These are phyloP conservation scores for Ichneumoninae sp. DNA, from an alignment of 2,888 invertebrate genomes.

Conservation along the genomic window DNA sequence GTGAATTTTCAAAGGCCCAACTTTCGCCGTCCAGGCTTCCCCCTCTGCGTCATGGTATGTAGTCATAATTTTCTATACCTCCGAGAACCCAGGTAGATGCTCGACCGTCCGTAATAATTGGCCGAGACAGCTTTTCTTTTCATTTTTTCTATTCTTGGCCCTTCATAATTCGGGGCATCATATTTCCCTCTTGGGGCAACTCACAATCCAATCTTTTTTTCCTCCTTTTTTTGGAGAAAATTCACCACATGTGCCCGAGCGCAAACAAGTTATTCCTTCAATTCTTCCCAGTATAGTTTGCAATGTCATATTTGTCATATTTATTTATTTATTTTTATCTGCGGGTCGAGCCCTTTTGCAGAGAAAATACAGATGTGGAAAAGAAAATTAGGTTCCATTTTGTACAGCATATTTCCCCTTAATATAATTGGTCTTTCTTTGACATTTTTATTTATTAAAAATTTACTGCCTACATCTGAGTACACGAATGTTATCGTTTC, in stretches of 20 bases:
- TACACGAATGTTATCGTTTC: no score
- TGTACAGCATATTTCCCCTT: no score
- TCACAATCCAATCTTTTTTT: slow-evolving; percentile 12
- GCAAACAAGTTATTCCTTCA: no score
- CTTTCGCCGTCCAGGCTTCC: slow-evolving; percentile 4
- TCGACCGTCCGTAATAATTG: slow-evolving; percentile 79
- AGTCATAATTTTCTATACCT: slow-evolving; percentile 70
- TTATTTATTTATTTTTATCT: no score
- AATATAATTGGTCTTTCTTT: no score
- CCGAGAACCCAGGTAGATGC: slow-evolving; percentile 59
- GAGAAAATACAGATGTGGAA: no score
- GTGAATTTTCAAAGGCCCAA: slow-evolving; percentile 19
- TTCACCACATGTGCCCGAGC: not conserved
- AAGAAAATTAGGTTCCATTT: no score
- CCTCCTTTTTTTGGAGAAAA: slow-evolving; percentile 5
- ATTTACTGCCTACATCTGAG: no score
- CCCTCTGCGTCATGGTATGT: slow-evolving; percentile 78
- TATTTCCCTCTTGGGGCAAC: slow-evolving; percentile 64
- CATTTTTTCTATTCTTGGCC: slow-evolving; percentile 72
- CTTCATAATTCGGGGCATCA: slow-evolving; percentile 70
- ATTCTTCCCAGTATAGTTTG: no score
- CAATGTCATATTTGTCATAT: no score
- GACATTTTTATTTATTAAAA: no score
- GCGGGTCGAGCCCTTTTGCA: no score
- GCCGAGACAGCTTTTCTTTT: slow-evolving; percentile 83